These are phyloP conservation scores for Bucco capensis DNA, from an alignment of 2,113 vertebrate species.

Conservation along the genomic window DNA sequence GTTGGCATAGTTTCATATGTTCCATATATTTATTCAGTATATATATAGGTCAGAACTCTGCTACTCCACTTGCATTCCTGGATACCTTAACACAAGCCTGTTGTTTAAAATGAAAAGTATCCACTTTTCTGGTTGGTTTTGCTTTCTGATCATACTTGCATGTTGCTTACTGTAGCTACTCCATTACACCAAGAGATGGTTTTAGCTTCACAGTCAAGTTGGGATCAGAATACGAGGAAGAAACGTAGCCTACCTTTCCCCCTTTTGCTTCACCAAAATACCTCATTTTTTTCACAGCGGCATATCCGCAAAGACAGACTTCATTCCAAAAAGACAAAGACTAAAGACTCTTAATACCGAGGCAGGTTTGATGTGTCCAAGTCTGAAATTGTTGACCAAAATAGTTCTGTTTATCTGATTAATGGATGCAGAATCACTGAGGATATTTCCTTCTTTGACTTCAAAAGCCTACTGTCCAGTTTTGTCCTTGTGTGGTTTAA, in stretches of 20 bases:
- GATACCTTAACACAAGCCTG: background rate
- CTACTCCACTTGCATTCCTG: background rate
- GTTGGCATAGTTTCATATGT: background rate
- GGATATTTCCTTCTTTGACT: background rate
- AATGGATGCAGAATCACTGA: background rate
- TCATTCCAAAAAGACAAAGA: background rate
- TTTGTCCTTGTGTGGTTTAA: background rate
- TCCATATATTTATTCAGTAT: background rate
- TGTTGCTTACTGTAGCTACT: background rate
- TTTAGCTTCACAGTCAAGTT: background rate
- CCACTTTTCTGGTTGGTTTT: background rate
- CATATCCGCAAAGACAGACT: background rate
- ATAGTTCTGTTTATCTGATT: background rate
- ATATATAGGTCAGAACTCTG: background rate
- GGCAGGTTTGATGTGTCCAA: fast-evolving
- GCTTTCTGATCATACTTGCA: background rate
- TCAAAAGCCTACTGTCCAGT: background rate
- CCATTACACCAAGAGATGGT: background rate
- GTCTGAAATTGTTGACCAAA: background rate
- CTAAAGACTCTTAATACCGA: background rate
- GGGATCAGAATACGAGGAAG: background rate
- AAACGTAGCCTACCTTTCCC: background rate
- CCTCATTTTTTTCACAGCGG: background rate
- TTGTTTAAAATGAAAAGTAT: background rate
- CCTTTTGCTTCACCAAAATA: background rate